Percentiles rank a stretch among this genome's conserved stretches.
These are phyloP conservation scores for Pheosia gnoma DNA, from an alignment of 2,888 invertebrate genomes.

Conservation along the genomic window DNA sequence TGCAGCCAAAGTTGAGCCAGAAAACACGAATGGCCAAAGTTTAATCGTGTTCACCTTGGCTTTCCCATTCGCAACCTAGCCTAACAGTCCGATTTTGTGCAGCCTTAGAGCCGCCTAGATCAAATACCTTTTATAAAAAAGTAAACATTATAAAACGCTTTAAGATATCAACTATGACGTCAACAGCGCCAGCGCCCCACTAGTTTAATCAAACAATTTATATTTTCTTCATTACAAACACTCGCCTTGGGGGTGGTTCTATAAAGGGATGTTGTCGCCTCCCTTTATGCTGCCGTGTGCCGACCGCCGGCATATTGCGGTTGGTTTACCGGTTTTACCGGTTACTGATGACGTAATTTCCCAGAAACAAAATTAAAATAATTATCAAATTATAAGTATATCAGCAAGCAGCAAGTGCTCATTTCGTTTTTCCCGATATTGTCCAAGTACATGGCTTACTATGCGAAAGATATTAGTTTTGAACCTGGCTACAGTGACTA, in stretches of 20 bases:
- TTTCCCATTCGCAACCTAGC: no score
- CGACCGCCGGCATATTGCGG: slow-evolving; percentile 32
- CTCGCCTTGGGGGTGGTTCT: slow-evolving; percentile 43
- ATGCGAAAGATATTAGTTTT: neutral
- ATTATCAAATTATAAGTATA: neutral
- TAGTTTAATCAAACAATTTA: slow-evolving; percentile 31
- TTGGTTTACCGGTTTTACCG: slow-evolving; percentile 46
- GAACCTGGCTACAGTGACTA: no score
- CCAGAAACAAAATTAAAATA: neutral
- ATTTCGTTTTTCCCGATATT: neutral
- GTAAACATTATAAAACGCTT: no score
- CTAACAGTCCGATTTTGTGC: no score
- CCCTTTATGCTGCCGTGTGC: slow-evolving; percentile 35
- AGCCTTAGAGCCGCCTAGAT: no score
- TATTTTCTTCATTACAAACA: slow-evolving; percentile 48
- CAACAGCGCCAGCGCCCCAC: slow-evolving; percentile 10
- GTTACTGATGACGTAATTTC: slow-evolving; percentile 26
- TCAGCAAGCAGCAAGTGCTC: no score
- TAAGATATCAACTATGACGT: neutral
- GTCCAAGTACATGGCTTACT: neutral
- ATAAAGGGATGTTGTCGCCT: slow-evolving; percentile 38
- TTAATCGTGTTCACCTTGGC: no score
- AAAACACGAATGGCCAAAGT: no score
- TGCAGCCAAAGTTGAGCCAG: no score
- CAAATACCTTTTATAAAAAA: no score